A percentile compares a stretch with the other conserved stretches of the same genome.
Evolutionary conservation across 2,113 vertebrate species (phyloP).

Genomic region (Rhineura floridana): DNA sequence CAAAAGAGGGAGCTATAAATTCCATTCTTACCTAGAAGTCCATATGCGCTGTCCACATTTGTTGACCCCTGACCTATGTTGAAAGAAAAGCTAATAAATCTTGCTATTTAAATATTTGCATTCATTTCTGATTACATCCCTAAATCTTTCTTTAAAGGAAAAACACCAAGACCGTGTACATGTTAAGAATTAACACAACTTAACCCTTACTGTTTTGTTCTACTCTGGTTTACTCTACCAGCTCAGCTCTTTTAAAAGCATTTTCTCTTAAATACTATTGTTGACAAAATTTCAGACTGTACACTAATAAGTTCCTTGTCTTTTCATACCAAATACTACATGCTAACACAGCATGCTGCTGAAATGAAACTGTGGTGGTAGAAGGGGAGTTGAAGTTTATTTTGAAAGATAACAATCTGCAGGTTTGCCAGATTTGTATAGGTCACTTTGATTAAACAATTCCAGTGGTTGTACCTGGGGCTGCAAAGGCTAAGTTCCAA

Average conservation of each 20-base stretch:
- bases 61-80: neutral
- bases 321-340: neutral
- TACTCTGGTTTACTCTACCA: neutral
- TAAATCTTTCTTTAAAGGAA: neutral
- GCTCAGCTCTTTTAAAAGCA: neutral
- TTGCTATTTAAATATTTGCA: slow-evolving; percentile 16
- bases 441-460: neutral
- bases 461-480: neutral
- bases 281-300: neutral
- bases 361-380: neutral
- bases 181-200: neutral
- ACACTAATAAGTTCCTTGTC: neutral
- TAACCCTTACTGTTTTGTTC: neutral
- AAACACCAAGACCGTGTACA: neutral
- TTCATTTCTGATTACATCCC: neutral
- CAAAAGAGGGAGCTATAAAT: neutral
- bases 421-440: neutral
- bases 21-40: neutral
- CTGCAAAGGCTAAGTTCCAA: neutral
- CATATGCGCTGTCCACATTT: neutral
- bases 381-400: neutral
- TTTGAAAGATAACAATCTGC: neutral
- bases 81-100: slow-evolving; percentile 1
- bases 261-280: neutral
- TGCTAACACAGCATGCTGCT: neutral